phyloP scores from a whole-genome alignment of 2,888 invertebrate species.

The Bombylius discolor region DNA sequence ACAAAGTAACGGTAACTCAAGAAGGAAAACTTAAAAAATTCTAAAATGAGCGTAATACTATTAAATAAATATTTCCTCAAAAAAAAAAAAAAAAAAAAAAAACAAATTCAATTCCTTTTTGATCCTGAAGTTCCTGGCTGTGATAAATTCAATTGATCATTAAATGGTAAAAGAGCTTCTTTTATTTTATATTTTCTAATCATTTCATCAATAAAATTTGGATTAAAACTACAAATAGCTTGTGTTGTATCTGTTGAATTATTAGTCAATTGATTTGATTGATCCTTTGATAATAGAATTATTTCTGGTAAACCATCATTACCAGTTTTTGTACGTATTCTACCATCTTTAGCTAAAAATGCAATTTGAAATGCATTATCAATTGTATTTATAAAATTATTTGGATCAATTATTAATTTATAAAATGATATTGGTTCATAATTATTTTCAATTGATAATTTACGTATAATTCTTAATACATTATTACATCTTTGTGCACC shows the following conservation, averaged over 20 bases:
- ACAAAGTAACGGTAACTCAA: too few species aligned
- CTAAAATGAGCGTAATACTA: too few species aligned
- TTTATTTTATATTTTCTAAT: conserved; percentile 21
- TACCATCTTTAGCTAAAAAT: conserved; percentile 44
- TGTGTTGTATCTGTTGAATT: conserved; percentile 16
- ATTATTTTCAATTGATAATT: conserved; percentile 28
- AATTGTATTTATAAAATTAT: conserved; percentile 42
- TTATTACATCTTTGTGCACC: conserved; percentile 42
- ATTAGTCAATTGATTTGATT: conserved; percentile 2
- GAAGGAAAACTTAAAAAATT: too few species aligned
- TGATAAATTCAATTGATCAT: too few species aligned
- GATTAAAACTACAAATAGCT: conserved; percentile 24
- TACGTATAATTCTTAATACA: conserved; percentile 28
- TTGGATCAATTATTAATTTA: conserved; percentile 42
- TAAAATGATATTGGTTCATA: conserved; percentile 41
- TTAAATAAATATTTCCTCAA: too few species aligned
- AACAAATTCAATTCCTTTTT: too few species aligned
- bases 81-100: too few species aligned
- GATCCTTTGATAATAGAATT: conserved; percentile 15
- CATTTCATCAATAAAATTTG: conserved; percentile 25
- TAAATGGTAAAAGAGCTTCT: conserved; percentile 1
- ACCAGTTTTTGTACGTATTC: conserved; percentile 25
- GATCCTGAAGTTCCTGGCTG: too few species aligned
- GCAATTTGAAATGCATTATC: conserved; percentile 48
- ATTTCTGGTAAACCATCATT: conserved; percentile 26